Base-by-base conservation (phyloP, 2,888 invertebrate species). In the Bibio marci region DNA sequence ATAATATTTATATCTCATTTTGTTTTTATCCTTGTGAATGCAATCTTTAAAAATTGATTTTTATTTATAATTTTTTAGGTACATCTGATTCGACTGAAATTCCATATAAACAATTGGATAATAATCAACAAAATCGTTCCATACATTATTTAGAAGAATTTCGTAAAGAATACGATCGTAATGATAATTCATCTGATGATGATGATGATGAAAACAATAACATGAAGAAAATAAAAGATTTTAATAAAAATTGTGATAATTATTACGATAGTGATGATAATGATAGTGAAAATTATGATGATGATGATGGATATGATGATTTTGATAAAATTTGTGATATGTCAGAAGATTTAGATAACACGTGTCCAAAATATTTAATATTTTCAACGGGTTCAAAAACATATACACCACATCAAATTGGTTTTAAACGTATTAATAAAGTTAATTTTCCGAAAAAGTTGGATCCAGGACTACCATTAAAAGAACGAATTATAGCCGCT, bases 391-490 rank as follows among this genome's bases (percentile, higher is more conserved):
- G 86, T 1, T 76, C 76, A 5, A 74, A 78, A 56, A 85, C 86
- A 0, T 86, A 80, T 51, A 82, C 81, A 1, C 86, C 86, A 0
- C 87, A 87, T 64, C 81, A 83, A 62, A 76, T 87, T 46, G 81
- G 80, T 28, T 76, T 82, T 47, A 82, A 81, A 52, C 66, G 77
- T 50, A 79, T 86, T 42, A 69, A 72, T 45, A 70, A 76, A 26
- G 68, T 80, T 2, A 68, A 65, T 42, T 80, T 80, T 52, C 78
- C 79, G 1, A 69, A 72, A 49, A 62, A 70, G 44, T 55, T 80
- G 34, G 75, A 77, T 50, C 76, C 74, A 1, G 80, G 80, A 1
- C 76, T 73, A 3, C 69, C 76, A 3, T 56, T 80, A 1, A 70
- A 69, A 45, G 79, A 80, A 51, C 62, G 80, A 45, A 59, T 78